Evolutionary conservation across 2,888 invertebrate genomes (phyloP).

Genomic region (Autographa pulchrina): DNA sequence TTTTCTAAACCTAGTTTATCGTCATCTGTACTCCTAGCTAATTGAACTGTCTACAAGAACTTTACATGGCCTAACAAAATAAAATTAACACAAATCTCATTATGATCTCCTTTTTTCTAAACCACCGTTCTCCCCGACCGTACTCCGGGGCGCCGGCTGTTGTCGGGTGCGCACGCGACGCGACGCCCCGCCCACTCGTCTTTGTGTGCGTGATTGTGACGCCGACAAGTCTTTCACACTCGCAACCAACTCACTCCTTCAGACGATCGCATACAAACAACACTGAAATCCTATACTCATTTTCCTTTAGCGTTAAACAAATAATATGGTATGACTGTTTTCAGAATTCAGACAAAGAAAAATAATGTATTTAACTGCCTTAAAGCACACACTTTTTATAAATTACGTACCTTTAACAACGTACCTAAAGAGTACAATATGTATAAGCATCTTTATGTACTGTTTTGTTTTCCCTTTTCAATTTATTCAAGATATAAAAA

Average conservation of each 20-base stretch:
- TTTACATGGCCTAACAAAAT: too few relatives aligned
- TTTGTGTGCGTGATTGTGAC: slow-evolving; percentile 69
- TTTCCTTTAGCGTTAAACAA: slow-evolving; percentile 44
- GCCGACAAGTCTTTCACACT: slow-evolving; percentile 67
- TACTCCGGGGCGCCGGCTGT: slow-evolving; percentile 72
- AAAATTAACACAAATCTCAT: too few relatives aligned
- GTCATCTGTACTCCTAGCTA: too few relatives aligned
- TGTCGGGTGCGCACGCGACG: slow-evolving; percentile 70
- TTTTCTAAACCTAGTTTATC: too few relatives aligned
- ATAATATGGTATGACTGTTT: slow-evolving; percentile 6
- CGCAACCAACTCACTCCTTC: slow-evolving; percentile 46
- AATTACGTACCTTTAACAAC: too few relatives aligned
- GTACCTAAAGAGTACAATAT: too few relatives aligned
- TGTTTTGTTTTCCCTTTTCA: not conserved
- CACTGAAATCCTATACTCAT: slow-evolving; percentile 56
- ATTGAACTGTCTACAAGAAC: too few relatives aligned
- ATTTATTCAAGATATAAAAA: not conserved
- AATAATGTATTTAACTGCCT: not conserved
- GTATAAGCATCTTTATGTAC: too few relatives aligned
- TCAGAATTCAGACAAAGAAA: not conserved
- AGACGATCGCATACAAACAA: slow-evolving; percentile 28
- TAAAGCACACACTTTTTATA: not conserved
- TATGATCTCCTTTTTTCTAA: slow-evolving; percentile 8
- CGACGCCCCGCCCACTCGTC: slow-evolving; percentile 74
- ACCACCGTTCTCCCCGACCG: slow-evolving; percentile 53